A percentile compares a stretch with the other conserved stretches of the same genome.
phyloP scores from a whole-genome alignment of 2,113 vertebrate species.

The Ranitomeya variabilis region DNA sequence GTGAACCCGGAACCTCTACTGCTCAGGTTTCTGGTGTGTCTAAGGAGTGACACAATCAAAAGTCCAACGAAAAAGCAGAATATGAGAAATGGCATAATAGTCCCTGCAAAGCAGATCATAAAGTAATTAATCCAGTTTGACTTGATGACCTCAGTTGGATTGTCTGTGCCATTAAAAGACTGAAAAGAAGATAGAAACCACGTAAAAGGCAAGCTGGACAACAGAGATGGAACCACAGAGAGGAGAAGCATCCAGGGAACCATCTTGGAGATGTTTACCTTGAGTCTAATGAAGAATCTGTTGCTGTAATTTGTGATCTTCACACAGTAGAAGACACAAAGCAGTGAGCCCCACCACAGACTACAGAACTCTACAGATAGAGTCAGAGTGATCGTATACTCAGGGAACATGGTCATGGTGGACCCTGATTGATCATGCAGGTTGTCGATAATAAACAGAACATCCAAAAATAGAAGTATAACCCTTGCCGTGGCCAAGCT shows the following conservation, averaged over 20 bases:
- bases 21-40: neutral
- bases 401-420: no score
- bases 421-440: neutral
- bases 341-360: conserved; percentile 61
- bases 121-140: neutral
- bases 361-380: neutral
- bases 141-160: neutral
- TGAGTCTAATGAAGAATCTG: conserved; percentile 54
- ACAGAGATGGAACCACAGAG: neutral
- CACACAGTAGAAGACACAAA: conserved; percentile 62
- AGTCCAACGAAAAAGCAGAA: neutral
- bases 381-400: conserved; percentile 31
- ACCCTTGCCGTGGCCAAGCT: neutral
- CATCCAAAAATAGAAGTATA: neutral
- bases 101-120: neutral
- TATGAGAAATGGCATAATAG: neutral
- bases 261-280: conserved; percentile 56
- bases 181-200: neutral
- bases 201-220: neutral
- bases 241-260: conserved; percentile 45
- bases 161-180: neutral
- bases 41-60: neutral
- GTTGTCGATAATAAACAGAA: neutral
- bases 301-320: conserved; percentile 57
- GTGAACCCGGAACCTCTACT: neutral